These are phyloP conservation scores for Hipparchia semele DNA, from an alignment of 2,888 invertebrate genomes.

Conservation along the genomic window DNA sequence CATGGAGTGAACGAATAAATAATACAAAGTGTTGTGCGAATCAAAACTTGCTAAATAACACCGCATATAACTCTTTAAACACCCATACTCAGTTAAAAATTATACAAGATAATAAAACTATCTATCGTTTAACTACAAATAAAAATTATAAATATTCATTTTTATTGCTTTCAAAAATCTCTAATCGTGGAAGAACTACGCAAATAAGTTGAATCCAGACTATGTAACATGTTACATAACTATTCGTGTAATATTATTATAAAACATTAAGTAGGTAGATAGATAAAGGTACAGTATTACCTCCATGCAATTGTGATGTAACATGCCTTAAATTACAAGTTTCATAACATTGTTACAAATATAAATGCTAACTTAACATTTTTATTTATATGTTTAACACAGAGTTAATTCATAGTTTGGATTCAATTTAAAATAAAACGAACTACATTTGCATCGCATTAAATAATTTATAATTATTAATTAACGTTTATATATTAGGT, in stretches of 20 bases:
- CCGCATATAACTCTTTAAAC: conserved; percentile 15
- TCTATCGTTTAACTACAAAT: conserved; percentile 62
- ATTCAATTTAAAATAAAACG: too few relatives aligned
- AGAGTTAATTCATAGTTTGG: too few relatives aligned
- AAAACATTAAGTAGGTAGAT: too few relatives aligned
- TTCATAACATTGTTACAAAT: too few relatives aligned
- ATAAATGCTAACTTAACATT: too few relatives aligned
- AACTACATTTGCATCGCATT: too few relatives aligned
- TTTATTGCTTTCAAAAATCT: conserved; percentile 72
- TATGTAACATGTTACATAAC: conserved; percentile 1
- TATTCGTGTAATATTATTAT: background rate
- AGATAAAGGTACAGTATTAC: too few relatives aligned
- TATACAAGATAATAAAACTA: conserved; percentile 53
- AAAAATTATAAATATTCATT: conserved; percentile 50
- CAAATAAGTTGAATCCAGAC: conserved; percentile 32
- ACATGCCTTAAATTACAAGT: too few relatives aligned
- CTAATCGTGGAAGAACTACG: conserved; percentile 61
- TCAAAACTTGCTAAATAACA: conserved; percentile 28
- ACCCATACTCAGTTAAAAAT: conserved; percentile 34
- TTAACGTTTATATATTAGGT: too few relatives aligned
- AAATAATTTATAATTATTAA: too few relatives aligned
- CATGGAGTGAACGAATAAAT: background rate
- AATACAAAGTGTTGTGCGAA: conserved; percentile 38
- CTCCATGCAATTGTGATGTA: too few relatives aligned
- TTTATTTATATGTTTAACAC: too few relatives aligned